Evolutionary conservation across 1,140 invertebrate genomes (phyloP).

Genomic region (Habropoda laboriosa): DNA sequence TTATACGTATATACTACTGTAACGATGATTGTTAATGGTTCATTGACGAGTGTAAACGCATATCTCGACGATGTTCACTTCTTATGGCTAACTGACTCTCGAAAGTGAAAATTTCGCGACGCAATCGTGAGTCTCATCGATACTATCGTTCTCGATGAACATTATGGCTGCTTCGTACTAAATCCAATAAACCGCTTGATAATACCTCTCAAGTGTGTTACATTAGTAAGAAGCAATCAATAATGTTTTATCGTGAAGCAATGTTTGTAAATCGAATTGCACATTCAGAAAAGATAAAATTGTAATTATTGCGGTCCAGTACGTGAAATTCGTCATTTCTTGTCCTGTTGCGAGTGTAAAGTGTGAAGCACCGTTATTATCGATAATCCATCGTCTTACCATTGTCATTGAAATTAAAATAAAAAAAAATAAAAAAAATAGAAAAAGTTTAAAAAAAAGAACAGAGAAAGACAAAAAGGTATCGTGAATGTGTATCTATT

Average conservation of each 20-base stretch:
- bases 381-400: slow-evolving; percentile 43
- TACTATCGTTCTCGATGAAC: neutral
- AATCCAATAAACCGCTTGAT: no score
- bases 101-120: neutral
- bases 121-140: neutral
- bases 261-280: neutral
- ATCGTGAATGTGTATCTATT: slow-evolving; percentile 12
- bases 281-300: neutral
- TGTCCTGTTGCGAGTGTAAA: neutral
- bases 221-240: neutral
- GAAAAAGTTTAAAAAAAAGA: neutral
- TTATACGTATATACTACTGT: no score
- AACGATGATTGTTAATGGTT: neutral
- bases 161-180: no score
- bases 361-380: slow-evolving; percentile 3
- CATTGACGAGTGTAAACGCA: neutral
- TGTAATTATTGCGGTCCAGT: neutral
- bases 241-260: neutral
- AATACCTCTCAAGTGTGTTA: no score
- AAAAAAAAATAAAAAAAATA: neutral
- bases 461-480: neutral
- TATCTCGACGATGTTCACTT: slow-evolving; percentile 5
- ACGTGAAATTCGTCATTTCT: neutral
- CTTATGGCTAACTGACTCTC: neutral
- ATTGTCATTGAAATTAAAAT: neutral